Percentiles rank a stretch among this genome's conserved stretches.
These are phyloP conservation scores for Monodelphis domestica DNA, from an alignment of 2,797 vertebrate genomes.

Conservation along the genomic window DNA sequence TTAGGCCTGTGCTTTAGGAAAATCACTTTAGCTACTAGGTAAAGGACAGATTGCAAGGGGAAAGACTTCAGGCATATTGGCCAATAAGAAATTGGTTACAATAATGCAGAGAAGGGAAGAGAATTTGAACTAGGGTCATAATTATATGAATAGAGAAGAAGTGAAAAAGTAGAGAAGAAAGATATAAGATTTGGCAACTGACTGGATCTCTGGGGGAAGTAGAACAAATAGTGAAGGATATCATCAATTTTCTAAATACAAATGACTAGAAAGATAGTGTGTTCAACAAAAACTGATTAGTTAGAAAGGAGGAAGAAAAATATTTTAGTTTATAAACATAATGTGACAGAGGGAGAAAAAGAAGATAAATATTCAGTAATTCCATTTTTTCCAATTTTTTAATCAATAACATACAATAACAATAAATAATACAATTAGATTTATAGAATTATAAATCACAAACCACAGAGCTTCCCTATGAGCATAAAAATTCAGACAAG, in stretches of 20 bases:
- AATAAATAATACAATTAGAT: too few relatives aligned
- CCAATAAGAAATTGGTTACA: neutral
- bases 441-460: neutral
- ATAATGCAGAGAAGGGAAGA: neutral
- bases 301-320: neutral
- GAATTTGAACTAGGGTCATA: neutral
- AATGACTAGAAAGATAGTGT: neutral
- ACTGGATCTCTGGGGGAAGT: neutral
- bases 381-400: neutral
- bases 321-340: slow-evolving; percentile 27
- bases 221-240: neutral
- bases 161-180: neutral
- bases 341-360: neutral
- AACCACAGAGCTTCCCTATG: neutral
- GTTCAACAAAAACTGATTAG: neutral
- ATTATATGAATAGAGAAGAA: neutral
- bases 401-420: neutral
- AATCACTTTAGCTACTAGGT: neutral
- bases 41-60: neutral
- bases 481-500: slow-evolving; percentile 25
- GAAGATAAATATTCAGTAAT: slow-evolving; percentile 31
- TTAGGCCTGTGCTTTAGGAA: neutral
- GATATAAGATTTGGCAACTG: neutral
- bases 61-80: neutral
- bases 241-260: neutral